Evolutionary conservation across 2,888 invertebrate species (phyloP), one percentile per base, ranked within the genome.

Genomic region (Argyra leucocephala): DNA sequence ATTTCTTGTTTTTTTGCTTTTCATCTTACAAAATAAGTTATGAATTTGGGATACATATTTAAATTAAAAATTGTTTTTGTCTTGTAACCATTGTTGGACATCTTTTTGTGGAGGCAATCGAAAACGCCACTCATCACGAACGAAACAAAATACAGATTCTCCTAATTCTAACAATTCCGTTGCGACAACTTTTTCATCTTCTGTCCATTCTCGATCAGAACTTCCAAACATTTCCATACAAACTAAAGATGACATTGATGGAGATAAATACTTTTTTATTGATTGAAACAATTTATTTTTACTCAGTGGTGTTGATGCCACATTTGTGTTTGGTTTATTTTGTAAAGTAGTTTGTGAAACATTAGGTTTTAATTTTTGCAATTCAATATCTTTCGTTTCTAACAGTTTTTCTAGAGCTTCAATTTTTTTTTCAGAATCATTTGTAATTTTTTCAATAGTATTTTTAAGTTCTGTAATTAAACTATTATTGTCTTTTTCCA

Each of bases 151-250:
- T 7, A 77, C 70, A 0, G 70, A 64, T 21, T 76, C 75, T 6
- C 80, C 79, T 12, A 79, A 68, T 22, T 72, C 72, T 24, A 78
- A 65, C 9, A 80, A 63, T 62, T 80, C 79, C 12, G 72, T 69
- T 2, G 76, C 70, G 26, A 74, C 73, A 3, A 72, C 72, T n/a
- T 73, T 74, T 68, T 80, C 80, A 66, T 80, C 80, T 0, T 71
- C 66, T 66, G 76, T 76, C 76, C 78, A 80, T 18, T 69, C 68
- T 7, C 80, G 74, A 10, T 79, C 79, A 0, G 73, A 69, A 26
- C 70, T 72, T 0, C 76, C 76, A 68, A 79, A 80, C 74, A 80
- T 76, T 72, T 80, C 80, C 77, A 80, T 79, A 10, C 80, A 75
- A 5, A 80, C 69, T n/a, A 80, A 67, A 0, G 79, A 71, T 0